These are phyloP conservation scores for Scolopax mira DNA, from an alignment of 2,113 vertebrate species.

Conservation along the genomic window DNA sequence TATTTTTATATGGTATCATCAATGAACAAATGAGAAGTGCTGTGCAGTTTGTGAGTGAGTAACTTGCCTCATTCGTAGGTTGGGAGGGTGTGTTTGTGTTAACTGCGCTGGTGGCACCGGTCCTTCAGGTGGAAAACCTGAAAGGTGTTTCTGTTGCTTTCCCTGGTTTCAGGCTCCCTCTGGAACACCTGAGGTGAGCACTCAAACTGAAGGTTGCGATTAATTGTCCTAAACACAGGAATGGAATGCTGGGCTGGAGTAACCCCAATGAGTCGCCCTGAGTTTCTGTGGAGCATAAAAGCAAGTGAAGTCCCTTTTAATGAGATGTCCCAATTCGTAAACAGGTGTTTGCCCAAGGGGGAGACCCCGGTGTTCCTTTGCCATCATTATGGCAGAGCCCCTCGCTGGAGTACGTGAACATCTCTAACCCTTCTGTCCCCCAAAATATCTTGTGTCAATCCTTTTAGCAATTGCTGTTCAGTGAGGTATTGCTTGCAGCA, in stretches of 20 bases:
- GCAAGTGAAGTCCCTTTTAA: conserved; percentile 61
- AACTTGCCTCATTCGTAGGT: neutral
- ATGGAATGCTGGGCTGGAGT: conserved; percentile 66
- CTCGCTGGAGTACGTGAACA: conserved; percentile 51
- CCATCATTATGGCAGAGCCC: conserved; percentile 46
- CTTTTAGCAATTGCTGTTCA: conserved; percentile 55
- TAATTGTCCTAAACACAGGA: conserved; percentile 63
- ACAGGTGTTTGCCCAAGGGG: conserved; percentile 80
- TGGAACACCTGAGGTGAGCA: conserved; percentile 48
- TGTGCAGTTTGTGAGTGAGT: neutral
- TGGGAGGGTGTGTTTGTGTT: neutral
- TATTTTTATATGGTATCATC: neutral
- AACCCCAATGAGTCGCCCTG: conserved; percentile 39
- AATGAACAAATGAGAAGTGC: neutral
- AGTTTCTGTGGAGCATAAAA: conserved; percentile 58
- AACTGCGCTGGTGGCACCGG: neutral
- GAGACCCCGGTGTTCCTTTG: conserved; percentile 44
- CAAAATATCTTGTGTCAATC: conserved; percentile 44
- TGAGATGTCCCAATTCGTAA: conserved; percentile 56
- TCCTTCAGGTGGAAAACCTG: conserved; percentile 23
- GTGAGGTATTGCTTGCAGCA: conserved; percentile 50
- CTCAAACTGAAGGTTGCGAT: conserved; percentile 52
- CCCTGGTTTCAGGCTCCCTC: conserved; percentile 19
- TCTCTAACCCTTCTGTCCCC: conserved; percentile 42
- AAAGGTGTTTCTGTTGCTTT: neutral